Percentiles rank a stretch among this genome's conserved stretches.
phyloP scores from a whole-genome alignment of 2,797 vertebrate species.

The Leptoclinus maculatus region DNA sequence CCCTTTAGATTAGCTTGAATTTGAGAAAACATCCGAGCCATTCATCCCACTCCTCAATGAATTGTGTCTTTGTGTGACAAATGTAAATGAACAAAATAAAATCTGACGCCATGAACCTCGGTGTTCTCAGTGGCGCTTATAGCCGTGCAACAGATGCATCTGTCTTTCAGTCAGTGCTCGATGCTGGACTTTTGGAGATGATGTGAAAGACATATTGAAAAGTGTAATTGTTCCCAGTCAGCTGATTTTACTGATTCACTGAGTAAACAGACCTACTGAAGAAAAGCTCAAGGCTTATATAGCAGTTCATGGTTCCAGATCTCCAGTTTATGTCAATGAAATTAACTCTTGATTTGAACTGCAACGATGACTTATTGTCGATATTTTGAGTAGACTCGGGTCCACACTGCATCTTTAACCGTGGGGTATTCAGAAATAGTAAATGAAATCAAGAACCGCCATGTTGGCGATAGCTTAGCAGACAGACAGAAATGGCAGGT shows the following conservation, averaged over 20 bases:
- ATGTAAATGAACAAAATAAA: constrained; percentile 52
- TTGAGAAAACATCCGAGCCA: constrained; percentile 41
- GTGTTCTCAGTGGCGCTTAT: constrained; percentile 24
- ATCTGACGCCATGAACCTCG: constrained; percentile 32
- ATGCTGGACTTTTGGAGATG: constrained; percentile 25
- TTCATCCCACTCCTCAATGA: constrained; percentile 46
- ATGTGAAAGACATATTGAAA: not conserved
- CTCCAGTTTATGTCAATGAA: not conserved
- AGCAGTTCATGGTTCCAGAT: not conserved
- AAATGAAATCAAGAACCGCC: too few species aligned
- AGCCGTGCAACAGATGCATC: constrained; percentile 5
- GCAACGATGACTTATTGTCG: not conserved
- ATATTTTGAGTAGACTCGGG: not conserved
- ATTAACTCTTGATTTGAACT: not conserved
- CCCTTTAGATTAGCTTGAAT: constrained; percentile 12
- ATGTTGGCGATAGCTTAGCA: too few species aligned
- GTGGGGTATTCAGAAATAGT: not conserved
- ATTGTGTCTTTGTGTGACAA: constrained; percentile 62
- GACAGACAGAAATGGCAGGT: too few species aligned
- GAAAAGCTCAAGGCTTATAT: constrained; percentile 8
- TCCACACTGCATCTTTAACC: not conserved
- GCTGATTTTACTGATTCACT: not conserved
- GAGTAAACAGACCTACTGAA: not conserved
- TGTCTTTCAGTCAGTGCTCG: constrained; percentile 1
- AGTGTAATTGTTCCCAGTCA: constrained; percentile 17